phyloP scores from a whole-genome alignment of 2,113 vertebrate genomes.

The Tychaedon coryphoeus region DNA sequence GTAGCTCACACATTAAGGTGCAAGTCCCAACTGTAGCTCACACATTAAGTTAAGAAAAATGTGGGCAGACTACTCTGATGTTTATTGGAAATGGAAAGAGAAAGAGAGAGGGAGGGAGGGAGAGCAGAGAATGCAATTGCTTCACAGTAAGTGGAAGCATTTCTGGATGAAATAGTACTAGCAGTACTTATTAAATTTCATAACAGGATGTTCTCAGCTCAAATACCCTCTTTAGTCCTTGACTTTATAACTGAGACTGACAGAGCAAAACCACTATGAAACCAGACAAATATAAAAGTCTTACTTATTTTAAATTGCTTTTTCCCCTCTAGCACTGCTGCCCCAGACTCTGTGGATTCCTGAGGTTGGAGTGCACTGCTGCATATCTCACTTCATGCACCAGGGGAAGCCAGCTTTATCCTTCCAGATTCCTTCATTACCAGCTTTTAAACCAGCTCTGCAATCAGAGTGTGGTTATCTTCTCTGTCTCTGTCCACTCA shows the following conservation, averaged over 20 bases:
- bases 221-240: conserved; percentile 8
- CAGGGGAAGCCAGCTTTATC: background rate
- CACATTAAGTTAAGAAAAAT: background rate
- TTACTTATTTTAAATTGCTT: conserved; percentile 10
- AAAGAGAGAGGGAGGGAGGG: background rate
- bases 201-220: conserved; percentile 26
- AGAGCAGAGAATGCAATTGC: background rate
- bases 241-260: conserved; percentile 7
- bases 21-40: background rate
- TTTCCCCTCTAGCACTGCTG: background rate
- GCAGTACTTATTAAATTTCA: conserved; percentile 27
- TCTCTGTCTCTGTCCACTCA: background rate
- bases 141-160: conserved; percentile 21
- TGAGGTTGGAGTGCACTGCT: background rate
- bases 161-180: conserved; percentile 20
- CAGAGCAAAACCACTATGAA: background rate
- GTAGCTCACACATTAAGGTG: background rate
- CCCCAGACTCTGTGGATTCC: background rate
- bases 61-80: background rate
- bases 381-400: background rate
- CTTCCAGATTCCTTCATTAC: background rate
- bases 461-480: background rate
- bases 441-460: background rate
- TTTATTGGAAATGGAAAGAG: background rate
- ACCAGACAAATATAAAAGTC: background rate